Evolutionary conservation across 1,140 invertebrate genomes (phyloP).

Genomic region (Lasaia peninsularis): DNA sequence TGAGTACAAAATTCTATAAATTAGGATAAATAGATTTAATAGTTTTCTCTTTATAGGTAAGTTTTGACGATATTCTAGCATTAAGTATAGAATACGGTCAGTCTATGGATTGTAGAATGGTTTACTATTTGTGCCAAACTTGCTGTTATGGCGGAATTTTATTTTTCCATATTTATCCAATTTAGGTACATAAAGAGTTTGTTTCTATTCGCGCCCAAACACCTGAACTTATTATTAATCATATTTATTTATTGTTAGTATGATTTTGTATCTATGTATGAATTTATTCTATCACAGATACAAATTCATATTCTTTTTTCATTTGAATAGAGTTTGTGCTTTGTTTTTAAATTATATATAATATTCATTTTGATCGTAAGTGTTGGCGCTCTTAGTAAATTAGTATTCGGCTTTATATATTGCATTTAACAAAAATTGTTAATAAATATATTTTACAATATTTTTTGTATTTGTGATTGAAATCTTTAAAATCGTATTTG

Average conservation of each 20-base stretch:
- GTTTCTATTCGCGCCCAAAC: no score
- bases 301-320: no score
- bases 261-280: no score
- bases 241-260: no score
- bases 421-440: slow-evolving; percentile 9
- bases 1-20: slow-evolving; percentile 27
- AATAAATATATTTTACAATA: background rate
- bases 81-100: background rate
- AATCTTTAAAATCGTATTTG: slow-evolving; percentile 6
- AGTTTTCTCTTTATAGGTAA: slow-evolving; percentile 12
- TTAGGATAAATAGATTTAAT: slow-evolving; percentile 20
- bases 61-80: background rate
- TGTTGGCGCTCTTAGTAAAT: background rate
- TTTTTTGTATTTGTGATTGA: background rate
- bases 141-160: background rate
- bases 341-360: background rate
- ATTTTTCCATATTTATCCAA: no score
- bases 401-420: background rate
- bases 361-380: background rate
- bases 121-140: background rate
- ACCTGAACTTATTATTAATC: no score
- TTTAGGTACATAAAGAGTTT: no score
- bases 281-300: no score
- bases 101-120: background rate
- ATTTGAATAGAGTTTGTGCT: no score